A percentile compares a stretch with the other conserved stretches of the same genome.
Evolutionary conservation across 2,113 vertebrate species (phyloP).

Genomic region (Atherinomorus stipes): DNA sequence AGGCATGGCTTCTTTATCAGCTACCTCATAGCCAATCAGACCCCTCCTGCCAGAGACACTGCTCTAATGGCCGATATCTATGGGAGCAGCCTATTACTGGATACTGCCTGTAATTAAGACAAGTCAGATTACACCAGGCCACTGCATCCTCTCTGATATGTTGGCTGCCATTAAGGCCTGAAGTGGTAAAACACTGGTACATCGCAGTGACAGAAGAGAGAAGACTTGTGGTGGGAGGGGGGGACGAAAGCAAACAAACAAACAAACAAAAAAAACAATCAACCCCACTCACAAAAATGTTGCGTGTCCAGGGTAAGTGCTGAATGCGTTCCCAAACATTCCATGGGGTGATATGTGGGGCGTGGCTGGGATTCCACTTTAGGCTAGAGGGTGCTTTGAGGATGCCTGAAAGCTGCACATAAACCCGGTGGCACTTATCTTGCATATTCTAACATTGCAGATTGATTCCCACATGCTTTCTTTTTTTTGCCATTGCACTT

Average conservation of each 20-base stretch:
- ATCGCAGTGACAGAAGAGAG: constrained; percentile 34
- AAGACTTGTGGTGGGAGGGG: background rate
- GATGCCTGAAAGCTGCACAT: constrained; percentile 40
- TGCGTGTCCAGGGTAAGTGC: constrained; percentile 42
- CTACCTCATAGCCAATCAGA: constrained; percentile 70
- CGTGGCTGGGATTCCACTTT: constrained; percentile 52
- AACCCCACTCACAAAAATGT: constrained; percentile 20
- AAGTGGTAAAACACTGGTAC: constrained; percentile 46
- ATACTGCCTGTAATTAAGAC: constrained; percentile 80
- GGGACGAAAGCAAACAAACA: background rate
- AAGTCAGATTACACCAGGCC: constrained; percentile 72
- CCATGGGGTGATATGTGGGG: constrained; percentile 60
- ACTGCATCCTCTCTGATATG: constrained; percentile 66
- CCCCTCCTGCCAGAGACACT: constrained; percentile 62
- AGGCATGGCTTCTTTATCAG: constrained; percentile 80
- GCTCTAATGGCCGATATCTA: constrained; percentile 79
- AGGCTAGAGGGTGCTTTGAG: constrained; percentile 56
- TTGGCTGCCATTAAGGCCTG: constrained; percentile 61
- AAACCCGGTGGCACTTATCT: constrained; percentile 55
- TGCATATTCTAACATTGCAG: constrained; percentile 41
- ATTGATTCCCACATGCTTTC: constrained; percentile 62
- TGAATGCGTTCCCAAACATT: constrained; percentile 46
- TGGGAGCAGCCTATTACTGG: constrained; percentile 76
- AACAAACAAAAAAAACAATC: background rate
- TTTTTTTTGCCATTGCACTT: constrained; percentile 34